Percentiles rank a stretch among this genome's conserved stretches.
Evolutionary conservation across 2,113 vertebrate species (phyloP).

Genomic region (Nicator chloris): DNA sequence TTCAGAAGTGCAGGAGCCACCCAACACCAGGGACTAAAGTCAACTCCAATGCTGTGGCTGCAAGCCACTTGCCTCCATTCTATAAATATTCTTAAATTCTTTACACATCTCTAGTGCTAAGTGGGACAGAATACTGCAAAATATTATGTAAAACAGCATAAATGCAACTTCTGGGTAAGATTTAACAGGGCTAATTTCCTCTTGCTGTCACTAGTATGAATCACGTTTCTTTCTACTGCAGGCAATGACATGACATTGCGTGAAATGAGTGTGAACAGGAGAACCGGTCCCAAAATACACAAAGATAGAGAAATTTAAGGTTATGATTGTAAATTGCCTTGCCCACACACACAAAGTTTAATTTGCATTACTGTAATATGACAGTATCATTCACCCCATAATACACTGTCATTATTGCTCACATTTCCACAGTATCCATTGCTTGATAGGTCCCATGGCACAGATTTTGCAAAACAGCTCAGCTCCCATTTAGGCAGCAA

Average conservation of each 20-base stretch:
- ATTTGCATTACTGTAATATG: constrained; percentile 49
- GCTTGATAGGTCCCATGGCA: constrained; percentile 31
- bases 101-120: background rate
- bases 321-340: constrained; percentile 42
- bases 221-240: constrained; percentile 19
- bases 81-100: constrained; percentile 5
- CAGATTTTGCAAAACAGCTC: constrained; percentile 50
- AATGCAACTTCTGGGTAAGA: constrained; percentile 46
- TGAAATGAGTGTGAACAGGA: background rate
- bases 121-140: constrained; percentile 46
- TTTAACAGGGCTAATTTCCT: constrained; percentile 25
- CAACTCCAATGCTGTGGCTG: background rate
- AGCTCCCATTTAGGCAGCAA: constrained; percentile 31
- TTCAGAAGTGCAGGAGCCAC: background rate
- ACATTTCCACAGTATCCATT: constrained; percentile 56
- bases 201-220: constrained; percentile 34
- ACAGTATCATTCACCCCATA: constrained; percentile 54
- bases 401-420: constrained; percentile 46
- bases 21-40: background rate
- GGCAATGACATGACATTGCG: background rate
- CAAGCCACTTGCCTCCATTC: background rate
- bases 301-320: constrained; percentile 22
- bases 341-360: background rate
- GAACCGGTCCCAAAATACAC: background rate
- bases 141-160: constrained; percentile 37